Base-by-base conservation (phyloP, 2,888 invertebrate species). In the Merodon equestris region DNA sequence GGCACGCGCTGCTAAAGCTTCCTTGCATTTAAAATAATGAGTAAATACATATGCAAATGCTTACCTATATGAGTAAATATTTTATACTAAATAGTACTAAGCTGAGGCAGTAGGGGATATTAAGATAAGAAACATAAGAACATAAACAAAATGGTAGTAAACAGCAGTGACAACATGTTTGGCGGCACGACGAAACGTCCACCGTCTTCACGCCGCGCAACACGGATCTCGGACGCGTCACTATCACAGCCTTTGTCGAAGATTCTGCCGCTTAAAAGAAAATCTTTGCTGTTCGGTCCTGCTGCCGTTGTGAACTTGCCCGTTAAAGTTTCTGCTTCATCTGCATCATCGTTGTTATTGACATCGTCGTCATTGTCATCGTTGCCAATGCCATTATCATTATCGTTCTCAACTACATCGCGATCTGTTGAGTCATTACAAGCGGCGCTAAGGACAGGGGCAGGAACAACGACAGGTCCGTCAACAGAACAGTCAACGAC, bases 131-230 rank as follows among this genome's bases (percentile, higher is more conserved):
- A 67, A 51, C 57, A 67, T 45, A 72, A 72, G 61, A 61, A 57
- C 47, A 40, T 72, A 57, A 72, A 67, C 44, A 77, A 72, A 42
- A 73, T 67, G 67, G 44, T 67, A 67, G 66, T 72, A 48, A 77
- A 57, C 66, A 72, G 53, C 53, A 57, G 66, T 34, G 34, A 77
- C 47, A 57, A 73, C 47, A 83, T 83, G 82, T 82, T 82, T 63
- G 79, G 82, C 77, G 82, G 82, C 14, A 81, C 82, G 79, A 79
- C 81, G 57, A 83, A 82, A 60, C 81, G 82, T 44, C 82, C 74
- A 67, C 81, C 82, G 18, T 76, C 82, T 61, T 9, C 44, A 40
- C 58, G 40, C 18, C 45, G 67, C n/a, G 4, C 57, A 57, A 3
- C 27, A 53, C 9, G 44, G 45, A 7, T 38, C 15, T 14, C 48